Percentiles rank a stretch among this genome's conserved stretches.
These are phyloP conservation scores for Aphrocallistes beatrix DNA, from an alignment of 37 sponge, comb jelly and placozoan species.

Conservation along the genomic window DNA sequence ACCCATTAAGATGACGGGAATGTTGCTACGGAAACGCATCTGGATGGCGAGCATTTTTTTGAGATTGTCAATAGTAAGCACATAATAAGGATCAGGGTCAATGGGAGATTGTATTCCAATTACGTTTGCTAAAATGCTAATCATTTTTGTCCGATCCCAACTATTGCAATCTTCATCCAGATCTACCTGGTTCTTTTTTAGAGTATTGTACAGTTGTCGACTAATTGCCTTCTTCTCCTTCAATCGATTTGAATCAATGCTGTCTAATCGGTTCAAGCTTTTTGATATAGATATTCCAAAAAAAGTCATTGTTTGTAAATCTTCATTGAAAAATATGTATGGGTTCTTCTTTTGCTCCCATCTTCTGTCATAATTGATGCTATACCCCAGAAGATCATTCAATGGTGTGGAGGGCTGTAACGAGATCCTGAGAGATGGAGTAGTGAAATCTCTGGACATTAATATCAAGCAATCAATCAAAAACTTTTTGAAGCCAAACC, in stretches of 20 bases:
- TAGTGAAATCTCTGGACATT: conserved; percentile 29
- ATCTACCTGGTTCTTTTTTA: neutral
- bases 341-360: conserved; percentile 49
- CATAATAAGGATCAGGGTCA: conserved; percentile 1
- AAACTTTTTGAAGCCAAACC: conserved; percentile 25
- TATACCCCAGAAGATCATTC: neutral
- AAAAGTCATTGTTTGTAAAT: conserved; percentile 59
- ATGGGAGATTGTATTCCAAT: neutral
- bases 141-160: neutral
- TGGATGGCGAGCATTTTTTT: conserved; percentile 21
- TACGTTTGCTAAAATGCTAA: neutral
- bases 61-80: conserved; percentile 28
- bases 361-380: neutral
- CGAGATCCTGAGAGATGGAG: neutral
- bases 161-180: neutral
- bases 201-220: neutral
- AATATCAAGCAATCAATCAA: conserved; percentile 28
- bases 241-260: neutral
- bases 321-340: conserved; percentile 88
- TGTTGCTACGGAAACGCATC: conserved; percentile 53
- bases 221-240: conserved; percentile 28
- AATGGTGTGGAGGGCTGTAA: neutral
- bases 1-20: conserved; percentile 95
- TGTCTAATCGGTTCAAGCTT: neutral
- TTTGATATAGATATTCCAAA: conserved; percentile 49